Percentiles rank a stretch among this genome's conserved stretches.
These are phyloP conservation scores for Shargacucullia verbasci DNA, from an alignment of 2,888 invertebrate species.

Conservation along the genomic window DNA sequence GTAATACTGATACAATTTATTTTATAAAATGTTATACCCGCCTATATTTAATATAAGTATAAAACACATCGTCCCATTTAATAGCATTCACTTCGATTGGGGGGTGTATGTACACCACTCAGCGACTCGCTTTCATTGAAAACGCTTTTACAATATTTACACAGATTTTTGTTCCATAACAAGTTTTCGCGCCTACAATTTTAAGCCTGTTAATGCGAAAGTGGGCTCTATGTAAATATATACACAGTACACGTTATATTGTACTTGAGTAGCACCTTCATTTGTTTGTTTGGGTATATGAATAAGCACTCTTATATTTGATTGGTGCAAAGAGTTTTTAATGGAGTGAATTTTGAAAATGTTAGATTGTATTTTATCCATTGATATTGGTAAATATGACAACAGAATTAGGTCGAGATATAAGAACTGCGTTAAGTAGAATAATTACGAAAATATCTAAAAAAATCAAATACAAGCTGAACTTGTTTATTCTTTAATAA, in stretches of 20 bases:
- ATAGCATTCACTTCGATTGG: conserved; percentile 18
- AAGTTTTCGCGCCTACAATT: conserved; percentile 31
- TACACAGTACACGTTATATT: conserved; percentile 30
- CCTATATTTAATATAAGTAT: neutral
- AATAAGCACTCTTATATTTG: conserved; percentile 5
- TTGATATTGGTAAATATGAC: no score
- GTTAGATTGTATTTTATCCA: no score
- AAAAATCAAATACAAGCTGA: no score
- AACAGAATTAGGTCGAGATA: no score
- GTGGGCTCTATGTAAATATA: neutral
- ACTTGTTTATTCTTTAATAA: no score
- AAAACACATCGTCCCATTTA: conserved; percentile 19
- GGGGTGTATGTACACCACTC: conserved; percentile 18
- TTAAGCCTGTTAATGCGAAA: conserved; percentile 34
- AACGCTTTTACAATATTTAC: conserved; percentile 41
- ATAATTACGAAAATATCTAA: no score
- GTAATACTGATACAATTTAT: no score
- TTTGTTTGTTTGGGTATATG: conserved; percentile 28
- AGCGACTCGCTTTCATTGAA: conserved; percentile 16
- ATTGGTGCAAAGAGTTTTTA: conserved; percentile 2
- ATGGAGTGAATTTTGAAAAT: neutral
- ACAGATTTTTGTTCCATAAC: conserved; percentile 29
- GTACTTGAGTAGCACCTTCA: conserved; percentile 14
- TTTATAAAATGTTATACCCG: no score
- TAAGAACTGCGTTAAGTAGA: no score